Base-by-base conservation (phyloP, 1,140 invertebrate genomes). In the Araneus ventricosus region DNA sequence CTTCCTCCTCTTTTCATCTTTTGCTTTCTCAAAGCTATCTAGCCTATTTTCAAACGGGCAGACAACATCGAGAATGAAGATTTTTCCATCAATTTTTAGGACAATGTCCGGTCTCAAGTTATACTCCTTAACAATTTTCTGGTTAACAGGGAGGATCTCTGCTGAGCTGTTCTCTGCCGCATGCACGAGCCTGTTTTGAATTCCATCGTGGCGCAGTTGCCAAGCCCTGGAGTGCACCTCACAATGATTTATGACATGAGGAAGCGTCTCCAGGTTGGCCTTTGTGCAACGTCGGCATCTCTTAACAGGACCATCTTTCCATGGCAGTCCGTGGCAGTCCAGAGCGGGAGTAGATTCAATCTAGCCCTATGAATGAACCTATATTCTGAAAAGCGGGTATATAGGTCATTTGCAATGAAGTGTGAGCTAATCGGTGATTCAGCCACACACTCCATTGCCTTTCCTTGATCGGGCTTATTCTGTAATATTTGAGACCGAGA, bases 81-180 rank as follows among this genome's bases (percentile, higher is more conserved):
- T 0, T 1, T 37, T 34, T 3, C 39, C n/a, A 0, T 41, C 67
- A 0, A 2, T 14, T 1, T 14, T 3, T 0, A 79, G 4, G 0
- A 79, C 67, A 0, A 80, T 6, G 1, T 90, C 88, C 0, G 88
- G 88, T 0, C 45, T 24, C 0, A 88, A 24, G n/a, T n/a, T n/a
- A n/a, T n/a, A n/a, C n/a, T n/a, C n/a, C n/a, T n/a, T n/a, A n/a
- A n/a, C n/a, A n/a, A n/a, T n/a, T n/a, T n/a, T n/a, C n/a, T n/a
- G n/a, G n/a, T n/a, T n/a, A n/a, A n/a, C n/a, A n/a, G n/a, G n/a
- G n/a, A n/a, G n/a, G n/a, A n/a, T n/a, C n/a, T n/a, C n/a, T n/a
- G n/a, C n/a, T n/a, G n/a, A n/a, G n/a, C n/a, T n/a, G n/a, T n/a
- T n/a, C n/a, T n/a, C n/a, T n/a, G n/a, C 24, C 0, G 52, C 86